These are phyloP conservation scores for Phrynosoma platyrhinos DNA, from an alignment of 2,113 vertebrate genomes.

Conservation along the genomic window DNA sequence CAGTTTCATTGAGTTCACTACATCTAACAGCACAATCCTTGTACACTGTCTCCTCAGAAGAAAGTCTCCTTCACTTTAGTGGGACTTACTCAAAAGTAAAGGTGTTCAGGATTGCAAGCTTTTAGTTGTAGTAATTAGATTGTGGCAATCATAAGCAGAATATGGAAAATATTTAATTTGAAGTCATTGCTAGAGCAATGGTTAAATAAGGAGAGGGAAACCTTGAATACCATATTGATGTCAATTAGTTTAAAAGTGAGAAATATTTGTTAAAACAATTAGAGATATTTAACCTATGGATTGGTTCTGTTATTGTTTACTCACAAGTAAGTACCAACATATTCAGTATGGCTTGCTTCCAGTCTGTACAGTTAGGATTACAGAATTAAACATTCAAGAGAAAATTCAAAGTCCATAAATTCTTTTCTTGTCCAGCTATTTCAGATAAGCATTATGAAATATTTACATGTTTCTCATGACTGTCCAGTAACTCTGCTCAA, in stretches of 20 bases:
- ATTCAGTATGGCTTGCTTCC: neutral
- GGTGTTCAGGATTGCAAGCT: neutral
- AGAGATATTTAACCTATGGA: slow-evolving; percentile 59
- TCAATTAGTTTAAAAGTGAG: slow-evolving; percentile 60
- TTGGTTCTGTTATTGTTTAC: neutral
- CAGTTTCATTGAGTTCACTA: neutral
- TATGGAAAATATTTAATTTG: slow-evolving; percentile 59
- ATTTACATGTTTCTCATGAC: slow-evolving; percentile 67
- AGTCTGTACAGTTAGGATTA: neutral
- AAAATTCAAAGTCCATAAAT: slow-evolving; percentile 73
- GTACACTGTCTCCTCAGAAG: neutral
- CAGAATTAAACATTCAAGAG: slow-evolving; percentile 65
- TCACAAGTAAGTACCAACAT: neutral
- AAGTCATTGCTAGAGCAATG: slow-evolving; percentile 36
- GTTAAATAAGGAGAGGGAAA: slow-evolving; percentile 5
- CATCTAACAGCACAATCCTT: neutral
- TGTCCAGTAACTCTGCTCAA: slow-evolving; percentile 59
- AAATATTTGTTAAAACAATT: slow-evolving; percentile 59
- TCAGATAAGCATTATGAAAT: slow-evolving; percentile 62
- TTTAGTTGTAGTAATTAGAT: neutral
- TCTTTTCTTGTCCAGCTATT: slow-evolving; percentile 64
- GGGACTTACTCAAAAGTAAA: neutral
- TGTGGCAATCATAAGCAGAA: slow-evolving; percentile 39
- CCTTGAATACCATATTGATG: slow-evolving; percentile 19
- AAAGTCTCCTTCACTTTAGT: neutral